These are phyloP conservation scores for Nebria brevicollis DNA, from an alignment of 2,888 invertebrate species.

Conservation along the genomic window DNA sequence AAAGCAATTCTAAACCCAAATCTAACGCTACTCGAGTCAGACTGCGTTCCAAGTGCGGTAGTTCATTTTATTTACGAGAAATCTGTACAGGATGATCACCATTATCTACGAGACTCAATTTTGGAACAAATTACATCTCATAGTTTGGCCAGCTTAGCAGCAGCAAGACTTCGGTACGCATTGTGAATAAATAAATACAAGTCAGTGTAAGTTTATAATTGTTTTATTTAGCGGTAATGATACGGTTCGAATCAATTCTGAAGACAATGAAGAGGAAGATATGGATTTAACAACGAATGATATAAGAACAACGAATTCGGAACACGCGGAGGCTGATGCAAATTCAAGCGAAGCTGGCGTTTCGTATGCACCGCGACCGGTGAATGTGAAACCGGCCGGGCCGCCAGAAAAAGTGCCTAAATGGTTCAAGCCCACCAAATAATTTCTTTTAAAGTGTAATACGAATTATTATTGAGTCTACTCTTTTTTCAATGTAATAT, in stretches of 20 bases:
- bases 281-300: conserved; percentile 48
- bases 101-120: conserved; percentile 70
- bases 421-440: conserved; percentile 59
- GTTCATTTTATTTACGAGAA: conserved; percentile 75
- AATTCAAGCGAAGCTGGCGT: conserved; percentile 54
- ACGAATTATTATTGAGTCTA: neutral
- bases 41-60: conserved; percentile 81
- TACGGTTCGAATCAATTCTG: conserved; percentile 7
- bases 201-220: neutral
- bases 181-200: neutral
- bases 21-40: conserved; percentile 74
- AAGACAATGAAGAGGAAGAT: conserved; percentile 52
- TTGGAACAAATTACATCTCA: conserved; percentile 72
- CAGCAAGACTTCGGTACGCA: conserved; percentile 72
- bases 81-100: conserved; percentile 57
- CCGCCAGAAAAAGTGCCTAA: conserved; percentile 59
- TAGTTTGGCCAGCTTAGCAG: conserved; percentile 74
- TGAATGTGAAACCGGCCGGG: conserved; percentile 47
- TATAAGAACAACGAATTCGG: conserved; percentile 11
- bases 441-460: conserved; percentile 26
- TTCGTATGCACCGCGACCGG: conserved; percentile 26
- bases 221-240: conserved; percentile 20
- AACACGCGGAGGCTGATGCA: conserved; percentile 54
- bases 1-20: conserved; percentile 73
- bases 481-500: neutral